phyloP scores from a whole-genome alignment of 2,888 invertebrate genomes.

The Cosmia trapezina region DNA sequence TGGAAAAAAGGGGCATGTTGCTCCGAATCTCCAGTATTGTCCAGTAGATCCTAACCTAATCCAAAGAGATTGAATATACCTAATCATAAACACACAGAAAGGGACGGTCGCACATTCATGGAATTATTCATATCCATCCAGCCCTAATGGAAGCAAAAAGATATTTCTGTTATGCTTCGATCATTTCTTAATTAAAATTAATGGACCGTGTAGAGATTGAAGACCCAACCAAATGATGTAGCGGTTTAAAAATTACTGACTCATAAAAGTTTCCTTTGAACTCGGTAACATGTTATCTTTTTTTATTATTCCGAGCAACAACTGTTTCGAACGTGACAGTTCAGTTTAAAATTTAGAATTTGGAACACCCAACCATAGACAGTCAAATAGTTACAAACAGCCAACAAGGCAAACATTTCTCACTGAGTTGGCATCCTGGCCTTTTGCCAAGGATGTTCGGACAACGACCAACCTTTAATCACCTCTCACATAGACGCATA shows the following conservation, averaged over 20 bases:
- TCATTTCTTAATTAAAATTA: constrained; percentile 53
- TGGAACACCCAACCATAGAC: constrained; percentile 72
- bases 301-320: constrained; percentile 4
- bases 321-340: constrained; percentile 47
- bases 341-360: constrained; percentile 63
- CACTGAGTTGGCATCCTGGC: constrained; percentile 75
- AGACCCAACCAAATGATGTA: constrained; percentile 36
- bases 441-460: constrained; percentile 81
- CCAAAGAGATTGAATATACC: not conserved
- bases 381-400: constrained; percentile 70
- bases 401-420: constrained; percentile 72
- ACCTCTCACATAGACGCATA: constrained; percentile 70
- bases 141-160: constrained; percentile 30
- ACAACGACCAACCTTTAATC: constrained; percentile 84
- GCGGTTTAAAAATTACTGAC: constrained; percentile 49
- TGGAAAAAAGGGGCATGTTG: too few relatives aligned
- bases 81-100: constrained; percentile 13
- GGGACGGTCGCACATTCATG: constrained; percentile 3
- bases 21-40: not conserved
- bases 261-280: constrained; percentile 49
- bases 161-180: constrained; percentile 25
- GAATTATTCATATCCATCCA: constrained; percentile 3
- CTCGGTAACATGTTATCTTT: not conserved
- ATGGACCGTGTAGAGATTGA: constrained; percentile 29
- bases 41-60: not conserved